Conservation (phyloP, 2,113 vertebrate genomes). For the Parus major region DNA sequence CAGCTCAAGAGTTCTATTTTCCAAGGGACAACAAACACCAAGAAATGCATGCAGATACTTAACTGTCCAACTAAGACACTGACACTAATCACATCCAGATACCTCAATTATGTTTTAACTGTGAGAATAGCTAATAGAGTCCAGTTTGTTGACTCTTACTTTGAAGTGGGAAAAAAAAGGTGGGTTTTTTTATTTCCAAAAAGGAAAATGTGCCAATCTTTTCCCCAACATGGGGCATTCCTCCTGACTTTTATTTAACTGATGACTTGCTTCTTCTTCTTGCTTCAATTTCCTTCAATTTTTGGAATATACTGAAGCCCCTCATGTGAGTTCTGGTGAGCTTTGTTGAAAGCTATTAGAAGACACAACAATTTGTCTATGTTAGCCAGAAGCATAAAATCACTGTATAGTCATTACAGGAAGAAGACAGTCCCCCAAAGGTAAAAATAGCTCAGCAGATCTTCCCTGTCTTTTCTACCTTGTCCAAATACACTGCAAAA, state of each 20-base stretch:
- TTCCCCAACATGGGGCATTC: neutral
- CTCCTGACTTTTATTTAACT: neutral
- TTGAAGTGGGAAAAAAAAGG: neutral
- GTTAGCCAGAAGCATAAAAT: neutral
- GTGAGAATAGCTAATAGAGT: neutral
- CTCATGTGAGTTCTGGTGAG: neutral
- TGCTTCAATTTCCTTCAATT: neutral
- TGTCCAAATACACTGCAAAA: neutral
- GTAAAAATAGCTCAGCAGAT: neutral
- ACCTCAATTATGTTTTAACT: neutral
- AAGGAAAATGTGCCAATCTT: neutral
- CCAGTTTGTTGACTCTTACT: neutral
- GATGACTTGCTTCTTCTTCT: neutral
- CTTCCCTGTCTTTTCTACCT: neutral
- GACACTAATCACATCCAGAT: neutral
- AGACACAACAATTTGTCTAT: neutral
- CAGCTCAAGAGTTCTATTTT: slow-evolving; percentile 21
- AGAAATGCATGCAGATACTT: neutral
- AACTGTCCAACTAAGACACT: neutral
- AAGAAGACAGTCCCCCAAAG: neutral
- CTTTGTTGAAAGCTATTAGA: neutral
- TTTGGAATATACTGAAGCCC: neutral
- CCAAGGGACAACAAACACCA: neutral
- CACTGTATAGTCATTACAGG: neutral
- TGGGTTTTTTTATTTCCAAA: neutral